Evolutionary conservation across 2,888 invertebrate genomes (phyloP), one percentile per base, ranked within the genome.

Genomic region (Oscheius onirici): DNA sequence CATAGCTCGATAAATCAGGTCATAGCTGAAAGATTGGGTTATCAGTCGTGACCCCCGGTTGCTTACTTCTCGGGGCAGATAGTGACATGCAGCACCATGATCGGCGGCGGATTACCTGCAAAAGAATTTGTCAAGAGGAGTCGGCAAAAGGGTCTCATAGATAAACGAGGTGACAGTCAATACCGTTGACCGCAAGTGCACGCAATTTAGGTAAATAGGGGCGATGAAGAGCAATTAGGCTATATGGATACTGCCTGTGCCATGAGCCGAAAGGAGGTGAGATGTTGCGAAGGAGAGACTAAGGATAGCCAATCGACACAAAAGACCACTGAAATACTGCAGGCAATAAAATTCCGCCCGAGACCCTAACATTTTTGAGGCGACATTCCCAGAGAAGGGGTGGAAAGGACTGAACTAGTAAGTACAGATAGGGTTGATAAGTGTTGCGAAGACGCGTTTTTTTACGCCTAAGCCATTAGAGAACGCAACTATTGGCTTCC

Each of bases 51-150:
- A 3, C 49, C 49, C 20, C 8, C 15, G 46, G 49, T 44, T 49
- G 22, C 46, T 63, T 26, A 63, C 63, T 63, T 63, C 22, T 63
- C 63, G 6, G 63, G 63, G 34, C 46, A 46, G 11, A 63, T 63
- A 22, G 63, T n/a, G 17, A 63, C 49, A 49, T 26, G 63, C 15
- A 63, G 63, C 46, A 63, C 63, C 63, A 63, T 63, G 8, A 20
- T 17, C 22, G 49, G 44, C 60, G 60, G 60, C 63, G 63, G 63
- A 63, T 63, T 63, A 63, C 63, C 63, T 63, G 63, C 46, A 63
- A 63, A 24, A 26, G 63, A 6, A 63, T 49, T 63, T 41, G 26
- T 63, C 63, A 49, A 26, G 34, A 34, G 63, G 44, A 20, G 63
- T 63, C 63, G 63, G 63, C 63, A 26, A n/a, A 28, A 8, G 34